Evolutionary conservation across 2,797 vertebrate species (phyloP), one percentile per base, ranked within the genome.

Genomic region (Eulemur rubriventer): DNA sequence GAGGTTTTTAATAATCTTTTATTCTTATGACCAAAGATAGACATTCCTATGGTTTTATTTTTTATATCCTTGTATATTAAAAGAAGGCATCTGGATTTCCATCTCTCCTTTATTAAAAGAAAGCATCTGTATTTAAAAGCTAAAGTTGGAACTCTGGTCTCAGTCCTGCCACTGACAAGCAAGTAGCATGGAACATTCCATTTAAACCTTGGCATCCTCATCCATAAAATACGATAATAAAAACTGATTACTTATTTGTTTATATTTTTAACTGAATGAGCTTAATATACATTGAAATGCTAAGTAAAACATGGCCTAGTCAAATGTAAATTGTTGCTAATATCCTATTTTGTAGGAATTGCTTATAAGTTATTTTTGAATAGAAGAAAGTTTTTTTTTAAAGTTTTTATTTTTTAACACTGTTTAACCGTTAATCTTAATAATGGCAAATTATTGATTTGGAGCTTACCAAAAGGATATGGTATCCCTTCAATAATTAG

Each of bases 291-390:
- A 38, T n/a, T 70, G 43, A 83, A 55, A 78, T 33, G 43, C 57
- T 72, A 57, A 72, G 24, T 83, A 93, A 84, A 90, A 87, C 35
- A 12, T 59, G 91, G 65, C 20, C 33, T 28, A 46, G 10, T 80
- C 82, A 94, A 73, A 52, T 93, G 57, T 88, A 72, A 84, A 94
- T 61, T 75, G 33, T 88, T 63, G 10, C 28, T 65, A 52, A 16
- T 65, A 12, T 84, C 48, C 12, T 52, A 14, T 76, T 67, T 24
- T 93, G 0, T 35, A 75, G 18, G 41, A 89, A 72, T 81, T 76
- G 48, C n/a, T 61, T 94, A 14, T 80, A 38, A 81, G 41, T 95
- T 95, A 22, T 30, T 96, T 92, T 96, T 90, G 30, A 87, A 43
- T 48, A 91, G 43, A 93, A 92, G 55, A 65, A 55, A 88, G 72